Base-by-base conservation (phyloP, 2,888 invertebrate species). In the Rhaphigaster nebulosa region DNA sequence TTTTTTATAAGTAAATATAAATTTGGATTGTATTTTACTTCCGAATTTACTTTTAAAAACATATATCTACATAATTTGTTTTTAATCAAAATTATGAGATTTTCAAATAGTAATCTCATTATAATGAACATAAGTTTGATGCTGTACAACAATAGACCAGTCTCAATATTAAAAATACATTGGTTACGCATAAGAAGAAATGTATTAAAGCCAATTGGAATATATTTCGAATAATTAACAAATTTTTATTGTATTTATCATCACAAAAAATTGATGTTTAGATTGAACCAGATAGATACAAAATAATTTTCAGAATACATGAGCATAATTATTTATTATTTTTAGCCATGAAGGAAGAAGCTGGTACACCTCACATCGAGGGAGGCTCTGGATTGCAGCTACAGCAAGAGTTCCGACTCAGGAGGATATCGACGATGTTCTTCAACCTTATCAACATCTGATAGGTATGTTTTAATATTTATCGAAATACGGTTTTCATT, bases 381-480 rank as follows among this genome's bases (percentile, higher is more conserved):
- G 99, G 0, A 95, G 98, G 80, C 94, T 99, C 87, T 99, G 99
- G 99, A 98, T 99, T 92, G 98, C 98, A 41, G 96, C 99, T 10
- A 97, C 98, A 0, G 95, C 95, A 3, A 97, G 97, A 94, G 94
- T 95, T 52, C 96, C 98, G 0, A 95, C 96, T 41, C 94, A 94
- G 15, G 96, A 97, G 87, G 95, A 97, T 91, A 95, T 98, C 88
- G 94, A 95, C 15, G 95, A 95, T 0, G 93, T 97, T 38, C 97
- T 98, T 94, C 94, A 96, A 26, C 84, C 41, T 45, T 84, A 84
- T n/a, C 45, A 50, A 41, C 45, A 84, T 45, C 84, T 84, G 0
- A 84, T 84, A 20, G 45, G 84, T 84, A n/a, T n/a, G 84, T 45
- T 88, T 52, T 87, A n/a, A 41, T 34, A 2, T 38, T 76, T 76